Evolutionary conservation across 1,140 invertebrate species (phyloP).

Genomic region (Zaprionus gabonicus): DNA sequence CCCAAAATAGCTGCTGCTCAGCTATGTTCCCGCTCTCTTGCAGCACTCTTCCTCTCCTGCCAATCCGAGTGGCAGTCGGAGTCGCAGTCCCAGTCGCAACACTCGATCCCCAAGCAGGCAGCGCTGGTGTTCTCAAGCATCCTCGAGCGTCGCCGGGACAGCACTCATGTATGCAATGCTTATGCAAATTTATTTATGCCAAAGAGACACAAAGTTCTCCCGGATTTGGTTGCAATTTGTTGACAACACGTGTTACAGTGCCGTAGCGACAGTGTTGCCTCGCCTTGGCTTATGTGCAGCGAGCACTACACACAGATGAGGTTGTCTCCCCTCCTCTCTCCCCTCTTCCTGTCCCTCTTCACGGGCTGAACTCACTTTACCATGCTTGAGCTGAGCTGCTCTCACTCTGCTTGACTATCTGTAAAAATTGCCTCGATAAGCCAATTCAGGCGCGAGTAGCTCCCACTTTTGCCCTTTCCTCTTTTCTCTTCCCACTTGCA

Average conservation of each 20-base stretch:
- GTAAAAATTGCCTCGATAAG: slow-evolving; percentile 5
- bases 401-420: not conserved
- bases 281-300: not conserved
- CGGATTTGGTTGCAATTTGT: slow-evolving; percentile 78
- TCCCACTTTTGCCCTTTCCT: not conserved
- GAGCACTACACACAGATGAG: not conserved
- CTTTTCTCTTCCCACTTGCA: not conserved
- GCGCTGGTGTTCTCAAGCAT: not conserved
- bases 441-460: not conserved
- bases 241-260: slow-evolving; percentile 73
- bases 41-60: no score
- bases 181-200: slow-evolving; percentile 80
- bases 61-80: not conserved
- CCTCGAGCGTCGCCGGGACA: slow-evolving; percentile 14
- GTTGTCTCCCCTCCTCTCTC: not conserved
- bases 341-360: not conserved
- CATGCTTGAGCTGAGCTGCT: slow-evolving; percentile 2
- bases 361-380: not conserved
- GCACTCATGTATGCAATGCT: slow-evolving; percentile 65
- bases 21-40: not conserved
- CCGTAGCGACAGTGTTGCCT: not conserved
- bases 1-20: slow-evolving; percentile 29
- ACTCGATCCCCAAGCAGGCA: not conserved
- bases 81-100: slow-evolving; percentile 14
- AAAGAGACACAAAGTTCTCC: slow-evolving; percentile 71